Conservation (phyloP, 2,797 vertebrate genomes). For the Falco cherrug region DNA sequence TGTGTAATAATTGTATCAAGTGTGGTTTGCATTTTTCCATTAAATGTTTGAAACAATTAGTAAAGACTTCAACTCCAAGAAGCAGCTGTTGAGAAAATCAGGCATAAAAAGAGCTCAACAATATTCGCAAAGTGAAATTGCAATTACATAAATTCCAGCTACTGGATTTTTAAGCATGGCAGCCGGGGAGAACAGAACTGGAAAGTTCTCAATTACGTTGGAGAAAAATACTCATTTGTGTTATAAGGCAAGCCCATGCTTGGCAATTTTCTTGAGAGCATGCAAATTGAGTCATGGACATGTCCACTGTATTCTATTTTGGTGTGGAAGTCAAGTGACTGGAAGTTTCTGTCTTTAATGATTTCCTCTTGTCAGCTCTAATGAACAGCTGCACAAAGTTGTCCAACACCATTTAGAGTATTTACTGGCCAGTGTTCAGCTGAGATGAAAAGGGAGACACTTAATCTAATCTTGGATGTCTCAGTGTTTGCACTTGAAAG, state of each 20-base stretch:
- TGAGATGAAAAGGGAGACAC: constrained; percentile 71
- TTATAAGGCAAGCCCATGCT: constrained; percentile 23
- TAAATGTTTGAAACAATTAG: constrained; percentile 72
- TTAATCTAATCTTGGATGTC: constrained; percentile 72
- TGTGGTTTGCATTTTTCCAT: constrained; percentile 41
- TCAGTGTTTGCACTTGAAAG: constrained; percentile 50
- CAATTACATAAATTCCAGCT: constrained; percentile 73
- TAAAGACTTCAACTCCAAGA: constrained; percentile 36
- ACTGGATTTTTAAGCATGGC: constrained; percentile 67
- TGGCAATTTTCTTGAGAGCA: not conserved
- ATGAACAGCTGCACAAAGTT: constrained; percentile 80
- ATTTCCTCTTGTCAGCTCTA: constrained; percentile 70
- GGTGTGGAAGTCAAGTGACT: constrained; percentile 67
- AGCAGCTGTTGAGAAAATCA: constrained; percentile 71
- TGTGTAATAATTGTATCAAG: constrained; percentile 48
- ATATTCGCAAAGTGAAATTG: constrained; percentile 73
- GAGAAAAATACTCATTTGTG: constrained; percentile 15
- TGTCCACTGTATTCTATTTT: constrained; percentile 45
- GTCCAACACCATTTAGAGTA: constrained; percentile 68
- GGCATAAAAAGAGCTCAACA: constrained; percentile 36
- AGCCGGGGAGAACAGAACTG: constrained; percentile 31
- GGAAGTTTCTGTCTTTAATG: constrained; percentile 68
- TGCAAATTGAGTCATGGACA: not conserved
- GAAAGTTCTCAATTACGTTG: constrained; percentile 33
- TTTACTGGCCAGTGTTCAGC: constrained; percentile 73